Percentiles rank a stretch among this genome's conserved stretches.
Conservation (phyloP, 2,888 invertebrate genomes). For the Acronicta psi region DNA sequence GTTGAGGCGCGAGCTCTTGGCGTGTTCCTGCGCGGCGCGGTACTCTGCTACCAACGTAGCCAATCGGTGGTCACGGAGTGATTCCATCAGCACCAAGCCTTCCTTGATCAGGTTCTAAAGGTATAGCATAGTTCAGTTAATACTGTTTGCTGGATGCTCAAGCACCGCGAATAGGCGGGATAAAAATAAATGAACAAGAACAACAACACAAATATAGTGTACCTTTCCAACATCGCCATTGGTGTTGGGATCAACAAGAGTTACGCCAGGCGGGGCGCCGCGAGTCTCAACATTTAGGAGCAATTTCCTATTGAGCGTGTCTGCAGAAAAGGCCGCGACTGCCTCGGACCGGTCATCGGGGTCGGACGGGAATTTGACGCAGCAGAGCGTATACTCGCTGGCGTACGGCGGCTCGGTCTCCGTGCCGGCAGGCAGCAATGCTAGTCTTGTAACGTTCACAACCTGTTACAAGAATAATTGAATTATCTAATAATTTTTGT, state of each 20-base stretch:
- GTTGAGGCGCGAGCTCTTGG: conserved; percentile 95
- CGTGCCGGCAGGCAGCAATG: conserved; percentile 93
- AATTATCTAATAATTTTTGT: neutral
- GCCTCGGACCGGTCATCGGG: conserved; percentile 95
- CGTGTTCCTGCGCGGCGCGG: conserved; percentile 94
- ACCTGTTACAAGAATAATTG: conserved; percentile 70
- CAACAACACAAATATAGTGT: conserved; percentile 7
- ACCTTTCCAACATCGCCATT: conserved; percentile 88
- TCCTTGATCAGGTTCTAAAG: conserved; percentile 93
- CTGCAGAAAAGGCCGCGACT: conserved; percentile 90
- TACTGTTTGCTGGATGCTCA: too few species aligned
- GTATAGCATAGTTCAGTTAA: too few species aligned
- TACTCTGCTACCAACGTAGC: conserved; percentile 94
- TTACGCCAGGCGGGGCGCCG: conserved; percentile 87
- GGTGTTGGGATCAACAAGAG: conserved; percentile 85
- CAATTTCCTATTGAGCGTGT: conserved; percentile 92
- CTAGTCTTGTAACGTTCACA: conserved; percentile 92
- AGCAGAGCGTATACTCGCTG: conserved; percentile 95
- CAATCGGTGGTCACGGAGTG: conserved; percentile 94
- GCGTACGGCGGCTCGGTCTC: conserved; percentile 94
- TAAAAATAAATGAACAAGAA: too few species aligned
- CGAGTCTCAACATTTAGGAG: conserved; percentile 95
- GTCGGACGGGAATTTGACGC: conserved; percentile 95
- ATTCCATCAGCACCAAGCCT: conserved; percentile 95
- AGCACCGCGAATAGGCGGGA: neutral